A percentile compares a stretch with the other conserved stretches of the same genome.
phyloP scores from a whole-genome alignment of 2,888 invertebrate genomes.

The Stenodera caucasica region DNA sequence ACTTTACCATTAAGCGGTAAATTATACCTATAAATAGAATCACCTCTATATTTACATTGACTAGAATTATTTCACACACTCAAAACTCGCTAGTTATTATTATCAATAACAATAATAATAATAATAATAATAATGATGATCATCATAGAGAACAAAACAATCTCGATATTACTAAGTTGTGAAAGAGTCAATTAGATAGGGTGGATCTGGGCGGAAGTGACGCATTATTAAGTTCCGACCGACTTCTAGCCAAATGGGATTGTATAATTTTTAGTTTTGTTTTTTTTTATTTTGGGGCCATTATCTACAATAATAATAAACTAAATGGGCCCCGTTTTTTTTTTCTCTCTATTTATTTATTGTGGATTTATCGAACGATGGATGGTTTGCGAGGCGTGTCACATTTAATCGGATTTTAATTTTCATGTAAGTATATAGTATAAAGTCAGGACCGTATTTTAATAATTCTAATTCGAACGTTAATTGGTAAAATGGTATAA shows the following conservation, averaged over 20 bases:
- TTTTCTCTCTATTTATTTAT: no score
- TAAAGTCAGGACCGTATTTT: neutral
- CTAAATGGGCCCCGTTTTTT: slow-evolving; percentile 14
- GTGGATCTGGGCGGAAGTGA: slow-evolving; percentile 37
- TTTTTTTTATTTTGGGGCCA: slow-evolving; percentile 13
- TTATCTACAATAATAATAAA: slow-evolving; percentile 13
- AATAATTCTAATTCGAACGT: no score
- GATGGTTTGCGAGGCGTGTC: neutral
- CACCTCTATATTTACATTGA: neutral
- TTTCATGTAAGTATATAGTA: neutral
- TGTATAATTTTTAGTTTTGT: slow-evolving; percentile 20
- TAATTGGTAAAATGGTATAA: no score
- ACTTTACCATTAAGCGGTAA: slow-evolving; percentile 29
- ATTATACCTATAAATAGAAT: slow-evolving; percentile 22
- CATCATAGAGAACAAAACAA: no score
- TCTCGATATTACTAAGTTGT: slow-evolving; percentile 20
- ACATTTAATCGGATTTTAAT: slow-evolving; percentile 1
- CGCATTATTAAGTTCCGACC: slow-evolving; percentile 37
- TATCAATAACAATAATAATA: no score
- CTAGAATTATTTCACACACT: neutral
- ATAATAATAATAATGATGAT: no score
- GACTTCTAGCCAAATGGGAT: slow-evolving; percentile 17
- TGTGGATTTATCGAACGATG: neutral
- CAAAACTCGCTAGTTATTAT: neutral
- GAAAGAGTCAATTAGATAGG: slow-evolving; percentile 37